phyloP scores from a whole-genome alignment of 2,113 vertebrate genomes.

The Tenebrosternarchus preto region DNA sequence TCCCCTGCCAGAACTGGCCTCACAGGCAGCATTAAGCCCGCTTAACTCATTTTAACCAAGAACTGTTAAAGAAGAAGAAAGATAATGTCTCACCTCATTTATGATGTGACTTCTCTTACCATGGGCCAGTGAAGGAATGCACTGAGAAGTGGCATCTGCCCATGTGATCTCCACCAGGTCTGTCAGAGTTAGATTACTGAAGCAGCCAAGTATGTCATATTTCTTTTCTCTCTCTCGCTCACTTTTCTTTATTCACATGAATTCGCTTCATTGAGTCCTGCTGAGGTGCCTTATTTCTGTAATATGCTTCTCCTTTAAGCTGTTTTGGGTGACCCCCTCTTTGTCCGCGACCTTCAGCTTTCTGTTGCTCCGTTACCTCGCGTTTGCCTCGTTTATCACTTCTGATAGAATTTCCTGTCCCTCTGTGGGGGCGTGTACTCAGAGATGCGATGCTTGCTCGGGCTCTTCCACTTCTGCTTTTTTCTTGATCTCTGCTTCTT shows the following conservation, averaged over 20 bases:
- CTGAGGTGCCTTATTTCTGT: background rate
- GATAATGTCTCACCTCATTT: constrained; percentile 61
- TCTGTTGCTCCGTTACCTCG: constrained; percentile 31
- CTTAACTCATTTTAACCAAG: background rate
- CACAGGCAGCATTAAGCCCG: constrained; percentile 7
- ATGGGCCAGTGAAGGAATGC: constrained; percentile 18
- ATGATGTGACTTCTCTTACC: background rate
- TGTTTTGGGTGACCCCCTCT: background rate
- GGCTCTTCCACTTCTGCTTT: constrained; percentile 51
- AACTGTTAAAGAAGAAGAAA: background rate
- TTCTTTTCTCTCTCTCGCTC: constrained; percentile 9
- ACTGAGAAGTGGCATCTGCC: constrained; percentile 45
- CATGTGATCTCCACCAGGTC: constrained; percentile 39
- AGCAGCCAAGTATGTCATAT: background rate
- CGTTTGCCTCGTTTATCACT: constrained; percentile 42
- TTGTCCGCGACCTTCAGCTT: background rate
- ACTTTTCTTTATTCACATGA: background rate
- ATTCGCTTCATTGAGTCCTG: background rate
- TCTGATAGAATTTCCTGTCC: constrained; percentile 54
- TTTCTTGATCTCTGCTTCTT: constrained; percentile 29
- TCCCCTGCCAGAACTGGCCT: constrained; percentile 21
- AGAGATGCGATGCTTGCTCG: constrained; percentile 1
- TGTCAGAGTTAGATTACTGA: constrained; percentile 26
- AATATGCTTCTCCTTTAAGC: background rate
- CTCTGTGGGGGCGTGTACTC: constrained; percentile 43